Percentiles rank a stretch among this genome's conserved stretches.
phyloP scores from a whole-genome alignment of 2,888 invertebrate genomes.

The Nesidiocoris tenuis region DNA sequence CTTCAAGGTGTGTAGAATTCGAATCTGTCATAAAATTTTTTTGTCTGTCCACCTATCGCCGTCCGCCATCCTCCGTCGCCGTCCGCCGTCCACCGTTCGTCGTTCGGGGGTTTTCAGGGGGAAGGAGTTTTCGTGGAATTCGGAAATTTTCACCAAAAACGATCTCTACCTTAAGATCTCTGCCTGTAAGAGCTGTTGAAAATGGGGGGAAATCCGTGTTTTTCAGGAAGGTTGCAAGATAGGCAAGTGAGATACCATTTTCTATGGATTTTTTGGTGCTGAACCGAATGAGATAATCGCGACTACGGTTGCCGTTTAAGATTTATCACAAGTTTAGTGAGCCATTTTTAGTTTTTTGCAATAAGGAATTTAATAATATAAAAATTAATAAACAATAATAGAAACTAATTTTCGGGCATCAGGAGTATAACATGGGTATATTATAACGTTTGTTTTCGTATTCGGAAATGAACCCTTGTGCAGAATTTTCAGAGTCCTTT shows the following conservation, averaged over 20 bases:
- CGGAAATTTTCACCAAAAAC: not conserved
- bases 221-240: not conserved
- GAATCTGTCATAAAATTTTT: not conserved
- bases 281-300: not conserved
- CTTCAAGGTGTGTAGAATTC: not conserved
- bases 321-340: not conserved
- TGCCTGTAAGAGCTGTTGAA: too few relatives aligned
- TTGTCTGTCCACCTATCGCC: too few relatives aligned
- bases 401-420: too few relatives aligned
- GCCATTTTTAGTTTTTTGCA: too few relatives aligned
- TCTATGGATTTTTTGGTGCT: not conserved
- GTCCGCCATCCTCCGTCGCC: too few relatives aligned
- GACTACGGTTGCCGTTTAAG: not conserved
- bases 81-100: too few relatives aligned
- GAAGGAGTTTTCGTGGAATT: not conserved
- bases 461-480: too few relatives aligned
- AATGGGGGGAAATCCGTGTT: not conserved
- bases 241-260: not conserved
- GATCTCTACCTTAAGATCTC: not conserved
- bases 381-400: too few relatives aligned
- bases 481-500: too few relatives aligned
- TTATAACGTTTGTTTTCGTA: too few relatives aligned
- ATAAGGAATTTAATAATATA: too few relatives aligned
- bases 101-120: not conserved
- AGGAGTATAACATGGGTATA: too few relatives aligned